A percentile compares a stretch with the other conserved stretches of the same genome.
These are phyloP conservation scores for Drosophila serrata DNA, from an alignment of 1,140 invertebrate genomes.

Conservation along the genomic window DNA sequence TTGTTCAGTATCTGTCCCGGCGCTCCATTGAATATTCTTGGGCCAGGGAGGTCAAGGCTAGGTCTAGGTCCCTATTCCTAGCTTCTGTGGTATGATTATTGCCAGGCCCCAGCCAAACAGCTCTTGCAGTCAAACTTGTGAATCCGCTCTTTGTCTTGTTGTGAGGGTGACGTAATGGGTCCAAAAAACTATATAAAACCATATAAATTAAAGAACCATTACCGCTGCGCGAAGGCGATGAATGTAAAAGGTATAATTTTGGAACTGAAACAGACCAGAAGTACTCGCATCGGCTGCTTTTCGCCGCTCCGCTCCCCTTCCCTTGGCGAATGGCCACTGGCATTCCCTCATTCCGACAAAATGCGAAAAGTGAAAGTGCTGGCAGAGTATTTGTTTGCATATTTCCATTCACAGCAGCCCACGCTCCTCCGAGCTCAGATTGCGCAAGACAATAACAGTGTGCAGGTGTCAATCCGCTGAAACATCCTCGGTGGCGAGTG, in stretches of 20 bases:
- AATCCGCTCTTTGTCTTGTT: not conserved
- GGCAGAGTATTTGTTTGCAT: constrained; percentile 5
- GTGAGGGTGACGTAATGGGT: constrained; percentile 15
- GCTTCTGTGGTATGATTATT: not conserved
- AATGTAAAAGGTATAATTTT: not conserved
- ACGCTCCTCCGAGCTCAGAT: constrained; percentile 4
- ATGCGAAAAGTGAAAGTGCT: constrained; percentile 38
- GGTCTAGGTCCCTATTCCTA: not conserved
- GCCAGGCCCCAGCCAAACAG: not conserved
- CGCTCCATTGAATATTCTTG: not conserved
- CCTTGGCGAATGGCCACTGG: not conserved
- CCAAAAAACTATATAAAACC: constrained; percentile 5
- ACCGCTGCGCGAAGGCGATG: not conserved
- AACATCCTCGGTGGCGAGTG: not conserved
- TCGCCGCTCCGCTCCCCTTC: not conserved
- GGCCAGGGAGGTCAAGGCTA: no score
- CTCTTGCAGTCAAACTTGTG: not conserved
- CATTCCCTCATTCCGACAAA: not conserved
- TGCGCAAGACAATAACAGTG: constrained; percentile 1
- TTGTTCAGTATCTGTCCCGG: constrained; percentile 4
- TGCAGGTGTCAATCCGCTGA: not conserved
- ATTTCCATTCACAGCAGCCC: constrained; percentile 5
- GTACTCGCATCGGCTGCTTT: not conserved
- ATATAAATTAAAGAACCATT: constrained; percentile 4
- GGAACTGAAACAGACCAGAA: constrained; percentile 13